Base-by-base conservation (phyloP, 2,888 invertebrate genomes). In the Erebia epiphron region DNA sequence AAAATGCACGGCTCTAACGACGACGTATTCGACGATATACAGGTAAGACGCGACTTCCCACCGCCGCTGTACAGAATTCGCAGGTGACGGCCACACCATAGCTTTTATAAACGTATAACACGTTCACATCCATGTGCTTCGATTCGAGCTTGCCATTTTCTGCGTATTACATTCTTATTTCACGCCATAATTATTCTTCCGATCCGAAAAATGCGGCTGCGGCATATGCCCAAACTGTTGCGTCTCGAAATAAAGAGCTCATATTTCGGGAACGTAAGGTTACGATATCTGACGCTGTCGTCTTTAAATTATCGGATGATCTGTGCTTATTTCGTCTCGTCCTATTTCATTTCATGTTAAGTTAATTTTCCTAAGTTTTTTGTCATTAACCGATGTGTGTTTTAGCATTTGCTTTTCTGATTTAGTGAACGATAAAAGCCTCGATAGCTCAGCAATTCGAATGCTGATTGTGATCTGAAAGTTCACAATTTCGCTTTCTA, bases 171-270 rank as follows among this genome's bases (percentile, higher is more conserved):
- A 63, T 66, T 72, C 16, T 71, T 69, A 72, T 73, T 60, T 71
- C 74, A 69, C 66, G 70, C 68, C 73, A 60, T 72, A 16, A 14
- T 21, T 21, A 21, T 2, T 18, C 41, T 58, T 58, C 43, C 1
- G 16, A 43, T 82, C 81, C 79, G 73, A 69, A 77, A 75, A 57
- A 75, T 70, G 79, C 80, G 74, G 76, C 74, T 76, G 79, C 77
- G 84, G 78, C 72, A 78, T 82, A 79, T 87, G 81, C 78, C 80
- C 73, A 75, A 74, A 77, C 79, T 80, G 77, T 79, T 82, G 85
- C 88, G 85, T 86, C 80, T 79, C 82, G 89, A 86, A 87, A 86
- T 91, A 92, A 83, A 86, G 92, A 92, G 92, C 92, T 92, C 92
- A 89, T 91, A 90, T 89, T 90, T 88, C 86, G 81, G 75, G 82